Evolutionary conservation across 2,797 vertebrate genomes (phyloP), one percentile per base, ranked within the genome.

Genomic region (Pteronotus mesoamericanus): DNA sequence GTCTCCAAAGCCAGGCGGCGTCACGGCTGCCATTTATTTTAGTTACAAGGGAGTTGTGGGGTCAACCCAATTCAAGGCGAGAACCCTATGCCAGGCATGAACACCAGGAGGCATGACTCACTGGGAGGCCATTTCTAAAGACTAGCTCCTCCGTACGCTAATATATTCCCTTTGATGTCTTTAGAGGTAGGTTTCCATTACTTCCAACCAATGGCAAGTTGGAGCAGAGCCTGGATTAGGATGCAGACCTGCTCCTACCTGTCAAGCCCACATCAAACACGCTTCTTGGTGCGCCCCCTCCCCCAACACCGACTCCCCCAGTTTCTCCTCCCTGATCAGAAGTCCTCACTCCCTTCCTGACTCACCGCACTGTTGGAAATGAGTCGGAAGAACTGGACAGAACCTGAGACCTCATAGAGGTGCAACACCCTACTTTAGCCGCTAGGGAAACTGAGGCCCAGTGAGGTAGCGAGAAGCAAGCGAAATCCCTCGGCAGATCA

Each of bases 101-200:
- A n/a, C 5, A 4, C 7, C 1, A 0, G 37, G 29, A 75, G 61
- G 22, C 2, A 0, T 26, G 71, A 26, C 2, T 48, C 29, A 0
- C 2, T 5, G 7, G 42, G 37, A 74, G 66, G n/a, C 19, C 48
- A 6, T 19, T 29, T 55, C 29, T 3, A 44, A 51, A 79, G 68
- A 37, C n/a, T 0, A 46, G 1, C 29, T 18, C 74, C 18, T 15
- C 1, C 5, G 24, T 1, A 1, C 1, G 2, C 42, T 39, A 69
- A 64, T 14, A 12, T 37, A 3, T 26, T 24, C 8, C 66, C 51
- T 37, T 4, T 26, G 42, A 34, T 0, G 34, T 16, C 34, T 21
- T 5, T 5, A 16, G 21, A n/a, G 39, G 26, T 21, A 14, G 4
- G 12, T 44, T 48, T 37, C 48, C 19, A 11, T 15, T 46, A 16